Evolutionary conservation across 2,113 vertebrate genomes (phyloP), one percentile per base, ranked within the genome.

Genomic region (Muntiacus muntjak): DNA sequence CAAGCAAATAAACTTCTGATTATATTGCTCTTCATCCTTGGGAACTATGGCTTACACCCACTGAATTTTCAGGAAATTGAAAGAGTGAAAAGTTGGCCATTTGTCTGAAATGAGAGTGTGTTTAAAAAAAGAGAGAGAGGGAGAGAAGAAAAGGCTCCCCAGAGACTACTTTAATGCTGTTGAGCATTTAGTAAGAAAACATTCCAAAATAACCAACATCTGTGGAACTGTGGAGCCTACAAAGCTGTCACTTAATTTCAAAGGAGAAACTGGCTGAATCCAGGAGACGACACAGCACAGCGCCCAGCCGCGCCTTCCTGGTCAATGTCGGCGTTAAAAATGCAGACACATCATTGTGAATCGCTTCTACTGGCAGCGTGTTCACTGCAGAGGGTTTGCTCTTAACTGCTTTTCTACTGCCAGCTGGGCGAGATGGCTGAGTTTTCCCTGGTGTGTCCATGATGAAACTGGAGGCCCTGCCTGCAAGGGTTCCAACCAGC

Each of bases 351-450:
- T 79, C 64, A 17, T 71, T 79, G 78, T 9, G 60, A 87, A 89
- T 43, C 52, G 82, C 55, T 74, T 96, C 64, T 67, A 74, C 91
- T 74, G 58, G 57, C 52, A 1, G 6, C 54, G 50, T 33, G 23
- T 40, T 74, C 91, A 47, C 78, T 88, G 86, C 17, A 25, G 30
- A 67, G 83, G 33, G 30, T 47, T 82, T 90, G 64, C 81, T 95
- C 87, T 60, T 95, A 83, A 89, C 78, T 88, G 17, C 92, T 62
- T 97, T 81, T 79, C 94, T 74, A 7, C 60, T 95, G 97, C 95
- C 94, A 94, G 97, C 87, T 55, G 15, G 4, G 36, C 92, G 92
- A 58, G 33, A 40, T 40, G 16, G 58, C 84, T 71, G 92, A 50
- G 5, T 43, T 89, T 94, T 92, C 85, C 85, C 93, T 89, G 64